These are phyloP conservation scores for Orientallactaga sibirica DNA, from an alignment of 2,797 vertebrate genomes.

Conservation along the genomic window DNA sequence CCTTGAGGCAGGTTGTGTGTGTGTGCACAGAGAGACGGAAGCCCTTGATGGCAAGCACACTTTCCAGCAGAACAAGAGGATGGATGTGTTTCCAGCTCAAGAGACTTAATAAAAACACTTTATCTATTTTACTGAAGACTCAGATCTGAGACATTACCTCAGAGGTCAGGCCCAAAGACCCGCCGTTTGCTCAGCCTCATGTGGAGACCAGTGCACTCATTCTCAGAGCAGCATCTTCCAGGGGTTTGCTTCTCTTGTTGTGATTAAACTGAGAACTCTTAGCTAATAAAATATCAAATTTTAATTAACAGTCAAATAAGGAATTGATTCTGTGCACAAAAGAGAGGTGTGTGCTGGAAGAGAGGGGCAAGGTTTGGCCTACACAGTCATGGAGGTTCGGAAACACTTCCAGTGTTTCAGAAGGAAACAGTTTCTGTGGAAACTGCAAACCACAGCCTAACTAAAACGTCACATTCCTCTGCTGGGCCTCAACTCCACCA, in stretches of 20 bases:
- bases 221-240: slow-evolving; percentile 24
- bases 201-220: slow-evolving; percentile 25
- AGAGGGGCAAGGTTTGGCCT: slow-evolving; percentile 15
- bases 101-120: slow-evolving; percentile 81
- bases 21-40: not conserved
- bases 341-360: slow-evolving; percentile 29
- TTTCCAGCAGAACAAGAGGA: slow-evolving; percentile 69
- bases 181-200: not conserved
- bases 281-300: slow-evolving; percentile 43
- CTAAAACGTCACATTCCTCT: not conserved
- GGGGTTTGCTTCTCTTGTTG: slow-evolving; percentile 46
- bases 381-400: not conserved
- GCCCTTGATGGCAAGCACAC: slow-evolving; percentile 58
- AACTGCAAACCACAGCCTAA: slow-evolving; percentile 1
- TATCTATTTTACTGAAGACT: slow-evolving; percentile 83
- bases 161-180: slow-evolving; percentile 77
- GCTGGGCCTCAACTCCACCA: not conserved
- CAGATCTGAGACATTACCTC: slow-evolving; percentile 83
- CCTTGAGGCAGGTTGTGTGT: not conserved
- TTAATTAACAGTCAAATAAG: slow-evolving; percentile 64
- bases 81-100: slow-evolving; percentile 74
- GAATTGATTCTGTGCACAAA: slow-evolving; percentile 51
- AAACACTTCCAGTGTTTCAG: slow-evolving; percentile 59
- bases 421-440: not conserved
- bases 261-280: slow-evolving; percentile 67